These are phyloP conservation scores for Nannospalax galili DNA, from an alignment of 2,113 vertebrate genomes.

Conservation along the genomic window DNA sequence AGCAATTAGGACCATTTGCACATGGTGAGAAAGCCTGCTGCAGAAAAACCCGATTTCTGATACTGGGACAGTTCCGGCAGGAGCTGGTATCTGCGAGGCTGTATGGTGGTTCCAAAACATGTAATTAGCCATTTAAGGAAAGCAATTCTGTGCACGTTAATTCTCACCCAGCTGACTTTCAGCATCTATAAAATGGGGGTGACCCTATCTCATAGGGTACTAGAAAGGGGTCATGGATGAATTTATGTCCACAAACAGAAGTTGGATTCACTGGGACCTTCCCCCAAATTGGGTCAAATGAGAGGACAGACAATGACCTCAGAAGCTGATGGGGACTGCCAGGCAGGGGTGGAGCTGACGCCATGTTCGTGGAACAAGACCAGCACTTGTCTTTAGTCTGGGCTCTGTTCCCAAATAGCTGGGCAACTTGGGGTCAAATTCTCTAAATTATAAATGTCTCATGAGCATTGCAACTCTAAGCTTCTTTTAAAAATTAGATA, in stretches of 20 bases:
- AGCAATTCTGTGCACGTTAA: background rate
- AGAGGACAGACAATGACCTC: conserved; percentile 11
- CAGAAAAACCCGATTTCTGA: conserved; percentile 44
- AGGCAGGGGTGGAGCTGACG: background rate
- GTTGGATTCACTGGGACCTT: background rate
- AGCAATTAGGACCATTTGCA: conserved; percentile 58
- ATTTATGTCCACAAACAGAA: background rate
- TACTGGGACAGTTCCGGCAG: conserved; percentile 28
- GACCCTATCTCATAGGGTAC: background rate
- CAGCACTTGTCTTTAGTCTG: background rate
- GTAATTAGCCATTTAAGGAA: background rate
- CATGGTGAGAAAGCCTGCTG: conserved; percentile 50
- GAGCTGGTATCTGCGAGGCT: background rate
- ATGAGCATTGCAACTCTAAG: background rate
- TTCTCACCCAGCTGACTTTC: conserved; percentile 25
- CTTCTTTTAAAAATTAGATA: background rate
- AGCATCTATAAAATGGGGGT: background rate
- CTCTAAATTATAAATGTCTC: background rate
- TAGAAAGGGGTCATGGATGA: background rate
- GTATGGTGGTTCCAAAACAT: background rate
- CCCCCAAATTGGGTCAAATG: background rate
- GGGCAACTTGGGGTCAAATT: background rate
- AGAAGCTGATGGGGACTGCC: background rate
- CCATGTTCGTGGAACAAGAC: accelerated
- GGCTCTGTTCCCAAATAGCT: background rate